phyloP scores from a whole-genome alignment of 2,888 invertebrate species.

The Stomorhina lunata region DNA sequence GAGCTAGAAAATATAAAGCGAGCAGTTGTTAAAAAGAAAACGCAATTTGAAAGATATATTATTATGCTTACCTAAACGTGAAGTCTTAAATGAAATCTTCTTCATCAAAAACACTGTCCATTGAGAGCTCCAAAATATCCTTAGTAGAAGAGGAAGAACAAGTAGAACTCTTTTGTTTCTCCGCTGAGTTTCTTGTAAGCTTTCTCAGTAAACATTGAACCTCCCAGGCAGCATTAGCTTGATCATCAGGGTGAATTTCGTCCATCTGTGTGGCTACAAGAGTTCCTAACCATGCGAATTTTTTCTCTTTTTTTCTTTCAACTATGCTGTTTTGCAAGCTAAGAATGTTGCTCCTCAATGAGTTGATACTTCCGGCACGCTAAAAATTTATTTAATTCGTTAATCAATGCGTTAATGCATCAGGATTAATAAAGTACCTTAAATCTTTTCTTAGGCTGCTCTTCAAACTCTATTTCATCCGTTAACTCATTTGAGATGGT shows the following conservation, averaged over 20 bases:
- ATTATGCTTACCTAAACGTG: neutral
- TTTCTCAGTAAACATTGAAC: neutral
- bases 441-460: too few species aligned
- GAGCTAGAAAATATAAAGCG: neutral
- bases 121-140: slow-evolving; percentile 2
- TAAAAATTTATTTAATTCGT: neutral
- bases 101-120: neutral
- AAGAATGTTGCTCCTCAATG: neutral
- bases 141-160: neutral
- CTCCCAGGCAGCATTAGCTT: neutral
- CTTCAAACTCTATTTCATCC: too few species aligned
- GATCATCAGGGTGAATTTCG: neutral
- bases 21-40: neutral
- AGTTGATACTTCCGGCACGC: neutral
- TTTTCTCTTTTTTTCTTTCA: neutral
- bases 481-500: too few species aligned
- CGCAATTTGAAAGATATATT: neutral
- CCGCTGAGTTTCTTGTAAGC: neutral
- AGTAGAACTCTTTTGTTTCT: too few species aligned
- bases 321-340: neutral
- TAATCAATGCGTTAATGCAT: neutral
- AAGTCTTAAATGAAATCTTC: neutral
- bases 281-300: neutral
- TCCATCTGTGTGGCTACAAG: neutral
- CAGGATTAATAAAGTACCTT: too few species aligned